phyloP scores from a whole-genome alignment of 2,797 vertebrate genomes.

The Eulemur albifrons region DNA sequence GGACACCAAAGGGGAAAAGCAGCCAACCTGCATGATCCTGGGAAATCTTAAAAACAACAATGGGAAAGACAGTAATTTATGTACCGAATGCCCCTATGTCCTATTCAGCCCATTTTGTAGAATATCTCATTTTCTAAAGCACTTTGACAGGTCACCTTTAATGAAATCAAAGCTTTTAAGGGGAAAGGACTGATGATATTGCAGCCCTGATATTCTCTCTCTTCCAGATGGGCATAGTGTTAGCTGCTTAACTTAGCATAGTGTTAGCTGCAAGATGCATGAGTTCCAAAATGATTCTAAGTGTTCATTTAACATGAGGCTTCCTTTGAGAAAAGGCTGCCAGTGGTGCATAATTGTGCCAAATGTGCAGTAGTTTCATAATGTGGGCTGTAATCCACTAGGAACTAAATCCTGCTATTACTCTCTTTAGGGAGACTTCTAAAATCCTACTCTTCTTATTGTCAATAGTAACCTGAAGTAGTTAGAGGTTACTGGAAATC shows the following conservation, averaged over 20 bases:
- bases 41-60: conserved; percentile 53
- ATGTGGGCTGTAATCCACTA: conserved; percentile 70
- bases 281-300: conserved; percentile 77
- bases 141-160: conserved; percentile 59
- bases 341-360: conserved; percentile 77
- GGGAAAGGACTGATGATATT: conserved; percentile 51
- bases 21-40: neutral
- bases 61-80: conserved; percentile 44
- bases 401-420: conserved; percentile 72
- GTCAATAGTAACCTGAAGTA: conserved; percentile 59
- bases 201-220: conserved; percentile 50
- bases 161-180: conserved; percentile 75
- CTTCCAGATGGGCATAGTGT: conserved; percentile 63
- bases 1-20: conserved; percentile 15
- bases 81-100: conserved; percentile 37
- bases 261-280: conserved; percentile 77
- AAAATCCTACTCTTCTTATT: conserved; percentile 69
- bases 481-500: conserved; percentile 64
- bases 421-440: conserved; percentile 73
- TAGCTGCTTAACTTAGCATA: conserved; percentile 72
- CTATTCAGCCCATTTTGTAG: conserved; percentile 55
- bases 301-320: conserved; percentile 78
- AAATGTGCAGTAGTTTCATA: conserved; percentile 76
- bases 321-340: conserved; percentile 78
- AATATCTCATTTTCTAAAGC: conserved; percentile 70